A percentile compares a stretch with the other conserved stretches of the same genome.
These are phyloP conservation scores for Rallus limicola DNA, from an alignment of 2,113 vertebrate genomes.

Conservation along the genomic window DNA sequence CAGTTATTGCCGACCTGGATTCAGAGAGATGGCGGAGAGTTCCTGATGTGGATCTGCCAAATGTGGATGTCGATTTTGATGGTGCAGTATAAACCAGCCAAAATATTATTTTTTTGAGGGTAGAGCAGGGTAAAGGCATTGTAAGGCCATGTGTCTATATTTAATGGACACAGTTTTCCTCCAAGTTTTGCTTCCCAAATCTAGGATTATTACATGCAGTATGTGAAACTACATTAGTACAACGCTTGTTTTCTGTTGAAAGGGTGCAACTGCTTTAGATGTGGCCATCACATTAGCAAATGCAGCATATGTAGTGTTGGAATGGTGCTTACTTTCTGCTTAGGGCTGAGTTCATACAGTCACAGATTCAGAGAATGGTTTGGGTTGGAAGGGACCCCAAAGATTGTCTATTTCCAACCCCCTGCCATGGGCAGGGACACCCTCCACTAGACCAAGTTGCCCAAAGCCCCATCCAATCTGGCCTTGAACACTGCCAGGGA, in stretches of 20 bases:
- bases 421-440: too few relatives aligned
- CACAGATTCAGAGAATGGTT: too few relatives aligned
- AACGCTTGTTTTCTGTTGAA: neutral
- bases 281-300: neutral
- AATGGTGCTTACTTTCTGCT: neutral
- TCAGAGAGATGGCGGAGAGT: slow-evolving; percentile 77
- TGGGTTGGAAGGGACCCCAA: too few relatives aligned
- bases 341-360: neutral
- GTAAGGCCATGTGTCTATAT: neutral
- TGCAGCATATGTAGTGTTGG: neutral
- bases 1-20: slow-evolving; percentile 90
- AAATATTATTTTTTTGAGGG: neutral
- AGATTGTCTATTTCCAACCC: too few relatives aligned
- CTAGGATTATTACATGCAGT: neutral
- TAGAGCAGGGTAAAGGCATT: neutral
- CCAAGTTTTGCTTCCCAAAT: neutral
- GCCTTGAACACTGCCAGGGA: too few relatives aligned
- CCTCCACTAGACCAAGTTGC: too few relatives aligned
- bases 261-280: neutral
- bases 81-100: slow-evolving; percentile 73
- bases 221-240: neutral
- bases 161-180: neutral
- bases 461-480: too few relatives aligned
- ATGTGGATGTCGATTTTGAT: slow-evolving; percentile 92
- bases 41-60: slow-evolving; percentile 66